Evolutionary conservation across 2,797 vertebrate species (phyloP).

Genomic region (Craterocephalus amniculus): DNA sequence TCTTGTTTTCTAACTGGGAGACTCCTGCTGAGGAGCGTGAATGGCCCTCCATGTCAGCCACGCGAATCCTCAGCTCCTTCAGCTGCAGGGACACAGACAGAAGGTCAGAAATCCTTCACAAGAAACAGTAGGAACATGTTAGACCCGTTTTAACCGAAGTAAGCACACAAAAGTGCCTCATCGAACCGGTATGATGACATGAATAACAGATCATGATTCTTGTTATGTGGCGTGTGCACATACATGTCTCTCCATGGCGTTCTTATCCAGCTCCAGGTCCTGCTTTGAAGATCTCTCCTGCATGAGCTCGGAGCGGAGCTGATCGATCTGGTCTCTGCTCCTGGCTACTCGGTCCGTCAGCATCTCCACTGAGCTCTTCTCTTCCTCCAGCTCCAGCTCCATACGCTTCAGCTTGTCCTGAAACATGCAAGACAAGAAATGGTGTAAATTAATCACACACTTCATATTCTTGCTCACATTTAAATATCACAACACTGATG

Average conservation of each 20-base stretch:
- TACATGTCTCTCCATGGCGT: constrained; percentile 87
- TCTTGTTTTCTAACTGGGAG: constrained; percentile 88
- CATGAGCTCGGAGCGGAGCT: constrained; percentile 92
- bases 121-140: too few species aligned
- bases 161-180: background rate
- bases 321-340: constrained; percentile 93
- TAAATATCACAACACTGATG: background rate
- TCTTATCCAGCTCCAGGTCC: constrained; percentile 96
- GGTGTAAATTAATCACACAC: background rate
- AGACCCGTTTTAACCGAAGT: background rate
- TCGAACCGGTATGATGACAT: background rate
- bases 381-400: constrained; percentile 92
- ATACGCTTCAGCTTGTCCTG: constrained; percentile 92
- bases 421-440: background rate
- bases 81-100: constrained; percentile 77
- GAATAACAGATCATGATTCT: background rate
- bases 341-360: constrained; percentile 89
- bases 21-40: constrained; percentile 85
- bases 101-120: background rate
- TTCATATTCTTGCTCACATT: background rate
- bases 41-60: constrained; percentile 89
- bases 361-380: constrained; percentile 88
- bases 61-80: constrained; percentile 90
- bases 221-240: background rate
- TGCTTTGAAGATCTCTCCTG: constrained; percentile 92